Base-by-base conservation (phyloP, 2,113 vertebrate genomes). In the Apteryx mantelli region DNA sequence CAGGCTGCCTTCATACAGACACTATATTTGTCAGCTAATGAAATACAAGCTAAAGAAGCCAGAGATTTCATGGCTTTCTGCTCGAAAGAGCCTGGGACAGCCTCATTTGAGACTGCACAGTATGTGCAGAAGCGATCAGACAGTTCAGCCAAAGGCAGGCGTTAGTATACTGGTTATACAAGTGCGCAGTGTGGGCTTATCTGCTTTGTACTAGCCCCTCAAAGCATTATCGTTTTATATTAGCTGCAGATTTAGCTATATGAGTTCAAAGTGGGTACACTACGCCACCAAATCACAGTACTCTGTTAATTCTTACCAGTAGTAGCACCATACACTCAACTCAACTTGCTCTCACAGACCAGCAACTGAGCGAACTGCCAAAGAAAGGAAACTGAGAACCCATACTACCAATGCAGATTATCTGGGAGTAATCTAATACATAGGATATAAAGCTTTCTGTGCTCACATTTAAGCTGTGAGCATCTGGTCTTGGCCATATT, bases 401-500 rank as follows among this genome's bases (percentile, higher is more conserved):
- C 1, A 0, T 63, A 46, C 92, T 91, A 90, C 48, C 65, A 50
- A 38, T 56, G 48, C 53, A 82, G 66, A 77, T 95, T 82, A 82
- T 78, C 79, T 71, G 81, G 34, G 50, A 68, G 81, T 93, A 76
- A 66, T 42, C 42, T 86, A 78, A 82, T 24, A 68, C 40, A 60
- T 6, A 38, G 79, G 58, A 82, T 71, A 30, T n/a, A 86, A 88
- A 56, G 32, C 46, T 92, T 96, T 86, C 88, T 91, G 38, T 56
- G 82, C 74, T 96, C 91, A 66, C 63, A 96, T 95, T 97, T 97
- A 90, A 92, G 93, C 92, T 53, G 3, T 40, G 93, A 97, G 95
- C 96, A 97, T 91, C 96, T 98, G 77, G 46, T 97, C 88, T 77
- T 98, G 96, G 95, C 98, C 98, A 98, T 98, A 98, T 98, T 98